Conservation (phyloP, 2,888 invertebrate species). For the Myopa testacea region DNA sequence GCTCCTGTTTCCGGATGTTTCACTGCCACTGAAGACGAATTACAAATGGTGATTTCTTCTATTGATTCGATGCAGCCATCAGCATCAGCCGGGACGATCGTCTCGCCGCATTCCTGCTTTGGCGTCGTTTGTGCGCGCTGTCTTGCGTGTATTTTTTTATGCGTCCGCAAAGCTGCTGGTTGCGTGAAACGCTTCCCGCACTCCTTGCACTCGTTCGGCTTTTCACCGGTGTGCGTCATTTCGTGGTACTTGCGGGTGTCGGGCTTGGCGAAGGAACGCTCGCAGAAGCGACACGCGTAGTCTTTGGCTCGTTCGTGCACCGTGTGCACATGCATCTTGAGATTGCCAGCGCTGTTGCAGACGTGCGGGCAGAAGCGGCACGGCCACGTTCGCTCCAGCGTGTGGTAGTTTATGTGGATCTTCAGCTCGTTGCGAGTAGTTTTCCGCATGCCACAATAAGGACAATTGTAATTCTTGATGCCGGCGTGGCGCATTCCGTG, state of each 20-base stretch:
- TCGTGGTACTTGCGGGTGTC: constrained; percentile 64
- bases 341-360: constrained; percentile 60
- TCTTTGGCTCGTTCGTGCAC: constrained; percentile 60
- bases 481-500: constrained; percentile 64
- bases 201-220: constrained; percentile 58
- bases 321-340: constrained; percentile 58
- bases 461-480: constrained; percentile 61
- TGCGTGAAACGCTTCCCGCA: constrained; percentile 61
- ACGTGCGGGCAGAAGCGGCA: constrained; percentile 59
- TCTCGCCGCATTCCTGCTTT: background rate
- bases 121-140: constrained; percentile 35
- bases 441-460: constrained; percentile 61
- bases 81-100: background rate
- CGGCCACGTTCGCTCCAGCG: constrained; percentile 59
- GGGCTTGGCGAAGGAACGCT: constrained; percentile 59
- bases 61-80: background rate
- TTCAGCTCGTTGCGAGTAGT: constrained; percentile 62
- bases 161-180: constrained; percentile 59
- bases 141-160: constrained; percentile 57
- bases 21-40: background rate
- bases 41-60: background rate
- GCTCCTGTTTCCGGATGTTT: background rate
- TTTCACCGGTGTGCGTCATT: constrained; percentile 65
- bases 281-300: constrained; percentile 59
- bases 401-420: constrained; percentile 63